A percentile compares a stretch with the other conserved stretches of the same genome.
phyloP scores from a whole-genome alignment of 2,113 vertebrate species.

The Macquaria ambigua region DNA sequence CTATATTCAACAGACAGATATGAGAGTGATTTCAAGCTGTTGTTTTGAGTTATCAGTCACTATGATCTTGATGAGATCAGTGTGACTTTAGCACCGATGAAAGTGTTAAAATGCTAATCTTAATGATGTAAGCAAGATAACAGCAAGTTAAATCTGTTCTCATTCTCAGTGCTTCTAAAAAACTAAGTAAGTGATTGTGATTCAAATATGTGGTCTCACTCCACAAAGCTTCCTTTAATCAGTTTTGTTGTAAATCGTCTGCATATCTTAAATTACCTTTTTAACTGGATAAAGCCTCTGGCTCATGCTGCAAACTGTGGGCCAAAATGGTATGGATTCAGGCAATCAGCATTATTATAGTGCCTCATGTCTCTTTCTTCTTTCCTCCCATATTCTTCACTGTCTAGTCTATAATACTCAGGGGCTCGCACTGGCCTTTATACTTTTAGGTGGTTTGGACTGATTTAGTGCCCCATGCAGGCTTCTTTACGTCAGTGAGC shows the following conservation, averaged over 20 bases:
- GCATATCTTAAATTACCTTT: conserved; percentile 9
- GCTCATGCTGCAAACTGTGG: conserved; percentile 27
- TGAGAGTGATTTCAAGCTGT: neutral
- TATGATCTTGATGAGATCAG: neutral
- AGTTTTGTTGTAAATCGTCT: conserved; percentile 24
- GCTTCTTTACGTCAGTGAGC: conserved; percentile 47
- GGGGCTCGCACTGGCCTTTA: conserved; percentile 59
- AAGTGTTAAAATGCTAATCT: neutral
- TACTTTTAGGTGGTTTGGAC: conserved; percentile 70
- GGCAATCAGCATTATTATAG: conserved; percentile 63
- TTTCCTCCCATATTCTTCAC: conserved; percentile 56
- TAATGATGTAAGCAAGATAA: neutral
- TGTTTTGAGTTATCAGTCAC: neutral
- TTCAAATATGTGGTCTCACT: conserved; percentile 8
- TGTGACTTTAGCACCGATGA: neutral
- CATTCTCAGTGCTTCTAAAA: neutral
- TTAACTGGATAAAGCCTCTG: conserved; percentile 18
- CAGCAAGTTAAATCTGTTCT: neutral
- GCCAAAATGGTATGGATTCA: conserved; percentile 58
- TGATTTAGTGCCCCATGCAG: conserved; percentile 62
- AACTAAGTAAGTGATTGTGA: neutral
- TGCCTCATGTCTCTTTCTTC: conserved; percentile 17
- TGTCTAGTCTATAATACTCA: conserved; percentile 65
- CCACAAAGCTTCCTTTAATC: conserved; percentile 15
- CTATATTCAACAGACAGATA: neutral